Evolutionary conservation across 2,797 vertebrate genomes (phyloP).

Genomic region (Heterohyrax brucei): DNA sequence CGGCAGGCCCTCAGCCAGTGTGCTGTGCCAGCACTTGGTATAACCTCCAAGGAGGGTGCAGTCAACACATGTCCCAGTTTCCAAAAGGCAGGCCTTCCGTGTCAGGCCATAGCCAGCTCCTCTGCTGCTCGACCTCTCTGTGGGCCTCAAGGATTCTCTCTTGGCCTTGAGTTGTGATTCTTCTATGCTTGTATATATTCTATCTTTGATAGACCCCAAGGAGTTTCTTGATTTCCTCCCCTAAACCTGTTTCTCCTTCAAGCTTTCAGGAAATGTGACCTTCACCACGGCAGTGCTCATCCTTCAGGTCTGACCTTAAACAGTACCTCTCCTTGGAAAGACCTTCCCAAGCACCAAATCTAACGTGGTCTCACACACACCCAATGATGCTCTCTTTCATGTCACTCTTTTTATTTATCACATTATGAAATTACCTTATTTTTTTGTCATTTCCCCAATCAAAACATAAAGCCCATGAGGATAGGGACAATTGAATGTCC

Average conservation of each 20-base stretch:
- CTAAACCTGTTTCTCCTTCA: neutral
- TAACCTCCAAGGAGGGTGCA: conserved; percentile 75
- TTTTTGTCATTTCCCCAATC: neutral
- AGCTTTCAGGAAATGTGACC: neutral
- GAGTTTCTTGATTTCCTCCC: neutral
- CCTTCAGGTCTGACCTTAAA: neutral
- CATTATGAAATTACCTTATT: neutral
- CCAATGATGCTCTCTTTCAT: neutral
- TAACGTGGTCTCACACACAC: too few relatives aligned
- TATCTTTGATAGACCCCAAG: neutral
- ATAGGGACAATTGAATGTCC: neutral
- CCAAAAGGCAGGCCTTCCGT: conserved; percentile 31
- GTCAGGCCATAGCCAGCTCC: neutral
- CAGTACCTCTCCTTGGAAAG: neutral
- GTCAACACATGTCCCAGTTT: conserved; percentile 70
- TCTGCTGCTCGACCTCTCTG: neutral
- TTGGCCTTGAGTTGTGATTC: neutral
- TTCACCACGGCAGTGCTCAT: neutral
- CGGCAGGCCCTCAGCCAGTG: neutral
- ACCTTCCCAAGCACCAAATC: neutral
- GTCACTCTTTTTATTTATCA: neutral
- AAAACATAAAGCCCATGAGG: neutral
- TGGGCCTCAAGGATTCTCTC: neutral
- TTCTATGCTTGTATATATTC: neutral
- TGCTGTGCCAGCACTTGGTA: conserved; percentile 63